These are phyloP conservation scores for Yponomeuta cagnagella DNA, from an alignment of 2,888 invertebrate species.

Conservation along the genomic window DNA sequence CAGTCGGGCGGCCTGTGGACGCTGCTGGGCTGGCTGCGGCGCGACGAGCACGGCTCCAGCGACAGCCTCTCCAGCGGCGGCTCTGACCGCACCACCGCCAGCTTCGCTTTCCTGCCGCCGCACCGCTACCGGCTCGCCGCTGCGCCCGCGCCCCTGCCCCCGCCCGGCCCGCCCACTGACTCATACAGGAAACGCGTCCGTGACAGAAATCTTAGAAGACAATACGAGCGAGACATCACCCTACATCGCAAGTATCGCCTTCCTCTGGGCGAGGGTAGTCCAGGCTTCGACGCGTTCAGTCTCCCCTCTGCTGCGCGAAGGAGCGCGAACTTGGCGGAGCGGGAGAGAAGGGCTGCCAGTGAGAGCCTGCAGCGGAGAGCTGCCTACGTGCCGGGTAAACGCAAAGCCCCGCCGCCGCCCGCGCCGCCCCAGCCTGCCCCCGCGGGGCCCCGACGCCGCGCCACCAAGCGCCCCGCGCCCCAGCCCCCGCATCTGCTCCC, in stretches of 20 bases:
- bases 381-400: constrained; percentile 84
- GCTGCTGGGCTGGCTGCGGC: constrained; percentile 84
- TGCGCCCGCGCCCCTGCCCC: constrained; percentile 57
- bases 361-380: constrained; percentile 77
- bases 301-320: constrained; percentile 43
- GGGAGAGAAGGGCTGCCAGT: constrained; percentile 76
- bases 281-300: constrained; percentile 51
- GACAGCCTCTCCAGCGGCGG: constrained; percentile 78
- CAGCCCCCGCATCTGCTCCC: constrained; percentile 56
- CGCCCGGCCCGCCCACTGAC: constrained; percentile 76
- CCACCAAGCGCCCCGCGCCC: constrained; percentile 76
- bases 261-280: constrained; percentile 35
- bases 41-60: constrained; percentile 61
- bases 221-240: constrained; percentile 77
- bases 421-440: constrained; percentile 30
- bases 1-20: constrained; percentile 71
- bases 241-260: constrained; percentile 80
- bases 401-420: constrained; percentile 84
- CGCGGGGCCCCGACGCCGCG: constrained; percentile 38
- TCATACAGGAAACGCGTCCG: constrained; percentile 78
- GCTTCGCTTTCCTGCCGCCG: constrained; percentile 81
- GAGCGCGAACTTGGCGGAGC: constrained; percentile 31
- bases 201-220: constrained; percentile 75
- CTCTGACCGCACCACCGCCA: constrained; percentile 83
- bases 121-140: constrained; percentile 58